Percentiles rank a stretch among this genome's conserved stretches.
Evolutionary conservation across 1,140 invertebrate species (phyloP).

Genomic region (Calliopsis andreniformis): DNA sequence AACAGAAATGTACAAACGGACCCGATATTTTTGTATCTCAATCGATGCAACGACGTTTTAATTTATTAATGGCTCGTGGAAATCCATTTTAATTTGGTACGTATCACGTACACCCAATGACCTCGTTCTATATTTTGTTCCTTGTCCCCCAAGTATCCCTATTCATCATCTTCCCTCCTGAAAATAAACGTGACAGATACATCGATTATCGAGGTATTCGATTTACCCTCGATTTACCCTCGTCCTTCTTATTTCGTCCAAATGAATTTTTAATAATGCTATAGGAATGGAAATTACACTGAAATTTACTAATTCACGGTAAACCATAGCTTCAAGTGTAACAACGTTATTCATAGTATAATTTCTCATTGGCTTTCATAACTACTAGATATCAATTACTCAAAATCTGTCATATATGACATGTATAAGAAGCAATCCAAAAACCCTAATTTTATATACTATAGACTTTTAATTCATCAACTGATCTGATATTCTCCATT

Average conservation of each 20-base stretch:
- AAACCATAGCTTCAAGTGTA: not conserved
- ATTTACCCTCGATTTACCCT: too few species aligned
- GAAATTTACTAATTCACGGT: slow-evolving; percentile 17
- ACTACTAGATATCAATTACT: too few species aligned
- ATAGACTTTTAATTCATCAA: too few species aligned
- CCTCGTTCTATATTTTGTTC: slow-evolving; percentile 43
- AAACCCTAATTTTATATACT: too few species aligned
- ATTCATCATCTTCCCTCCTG: too few species aligned
- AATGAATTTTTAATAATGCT: not conserved
- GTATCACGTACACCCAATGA: not conserved
- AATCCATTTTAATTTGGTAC: slow-evolving; percentile 32
- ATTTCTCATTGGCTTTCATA: too few species aligned
- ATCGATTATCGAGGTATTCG: slow-evolving; percentile 41
- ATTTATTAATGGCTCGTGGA: not conserved
- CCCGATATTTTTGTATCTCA: not conserved
- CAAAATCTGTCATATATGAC: too few species aligned
- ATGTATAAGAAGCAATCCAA: too few species aligned
- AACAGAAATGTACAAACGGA: not conserved
- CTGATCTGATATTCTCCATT: too few species aligned
- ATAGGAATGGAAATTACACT: not conserved
- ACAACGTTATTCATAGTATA: too few species aligned
- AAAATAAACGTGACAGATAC: slow-evolving; percentile 28
- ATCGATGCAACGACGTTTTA: not conserved
- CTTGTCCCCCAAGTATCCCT: slow-evolving; percentile 13
- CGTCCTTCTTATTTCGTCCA: not conserved